phyloP scores from a whole-genome alignment of 2,888 invertebrate species.

The Venusia cambrica region DNA sequence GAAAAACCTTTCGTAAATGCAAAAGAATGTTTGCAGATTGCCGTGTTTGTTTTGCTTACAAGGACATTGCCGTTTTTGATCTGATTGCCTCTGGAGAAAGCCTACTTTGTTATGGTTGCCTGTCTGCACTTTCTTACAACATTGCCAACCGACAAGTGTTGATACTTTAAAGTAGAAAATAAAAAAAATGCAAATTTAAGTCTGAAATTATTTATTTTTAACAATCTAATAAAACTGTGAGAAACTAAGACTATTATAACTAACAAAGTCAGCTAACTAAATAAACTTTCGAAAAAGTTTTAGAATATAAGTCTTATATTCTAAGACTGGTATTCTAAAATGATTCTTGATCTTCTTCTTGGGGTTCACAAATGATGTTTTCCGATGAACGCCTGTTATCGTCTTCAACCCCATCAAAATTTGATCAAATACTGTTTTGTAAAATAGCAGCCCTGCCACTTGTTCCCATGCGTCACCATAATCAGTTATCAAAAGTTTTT shows the following conservation, averaged over 20 bases:
- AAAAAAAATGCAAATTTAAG: conserved; percentile 15
- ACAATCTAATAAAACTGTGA: no score
- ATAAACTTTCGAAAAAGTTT: no score
- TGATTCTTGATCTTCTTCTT: conserved; percentile 20
- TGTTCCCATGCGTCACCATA: conserved; percentile 15
- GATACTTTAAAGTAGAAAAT: conserved; percentile 14
- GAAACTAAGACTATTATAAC: no score
- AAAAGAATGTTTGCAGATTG: conserved; percentile 16
- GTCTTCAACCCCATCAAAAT: conserved; percentile 8
- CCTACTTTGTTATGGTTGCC: conserved; percentile 14
- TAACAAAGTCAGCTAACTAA: no score
- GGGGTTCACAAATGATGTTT: conserved; percentile 18
- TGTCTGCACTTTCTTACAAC: conserved; percentile 6
- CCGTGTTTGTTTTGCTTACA: conserved; percentile 14
- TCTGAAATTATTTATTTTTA: conserved; percentile 12
- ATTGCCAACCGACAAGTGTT: conserved; percentile 14
- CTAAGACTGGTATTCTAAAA: no score
- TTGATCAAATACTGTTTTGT: conserved; percentile 16
- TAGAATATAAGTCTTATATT: conserved; percentile 15
- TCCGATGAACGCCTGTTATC: conserved; percentile 10
- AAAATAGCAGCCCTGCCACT: conserved; percentile 14
- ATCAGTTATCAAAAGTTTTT: conserved; percentile 13
- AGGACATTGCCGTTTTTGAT: conserved; percentile 17
- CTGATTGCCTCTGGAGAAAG: conserved; percentile 15
- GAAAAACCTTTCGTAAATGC: conserved; percentile 13